A percentile compares a stretch with the other conserved stretches of the same genome.
Conservation (phyloP, 2,113 vertebrate genomes). For the Nipponia nippon region DNA sequence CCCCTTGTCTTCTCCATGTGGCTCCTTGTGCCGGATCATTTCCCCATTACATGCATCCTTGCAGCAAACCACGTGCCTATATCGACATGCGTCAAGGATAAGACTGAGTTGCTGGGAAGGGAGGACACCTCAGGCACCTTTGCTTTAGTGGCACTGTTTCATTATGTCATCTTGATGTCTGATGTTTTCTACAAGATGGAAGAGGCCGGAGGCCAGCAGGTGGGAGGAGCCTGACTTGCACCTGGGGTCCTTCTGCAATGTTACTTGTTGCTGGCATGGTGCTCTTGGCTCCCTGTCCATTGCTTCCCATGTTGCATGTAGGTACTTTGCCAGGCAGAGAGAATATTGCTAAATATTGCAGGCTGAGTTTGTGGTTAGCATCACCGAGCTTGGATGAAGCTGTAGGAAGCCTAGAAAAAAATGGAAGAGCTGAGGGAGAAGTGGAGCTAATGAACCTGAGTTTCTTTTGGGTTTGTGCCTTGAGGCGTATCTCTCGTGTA, state of each 20-base stretch:
- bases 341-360: background rate
- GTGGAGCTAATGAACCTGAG: background rate
- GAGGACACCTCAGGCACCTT: background rate
- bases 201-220: background rate
- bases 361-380: background rate
- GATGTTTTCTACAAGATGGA: background rate
- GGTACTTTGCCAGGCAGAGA: background rate
- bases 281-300: background rate
- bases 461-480: background rate
- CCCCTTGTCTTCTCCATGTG: background rate
- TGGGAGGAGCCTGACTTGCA: background rate
- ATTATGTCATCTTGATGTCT: background rate
- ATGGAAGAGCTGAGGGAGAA: background rate
- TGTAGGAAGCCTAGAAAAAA: background rate
- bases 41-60: fast-evolving
- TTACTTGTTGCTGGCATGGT: background rate
- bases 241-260: background rate
- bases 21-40: background rate
- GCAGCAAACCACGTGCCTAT: fast-evolving
- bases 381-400: background rate
- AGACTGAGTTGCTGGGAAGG: background rate
- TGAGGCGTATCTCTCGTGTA: fast-evolving
- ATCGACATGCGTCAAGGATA: background rate
- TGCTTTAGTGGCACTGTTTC: background rate
- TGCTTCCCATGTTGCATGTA: background rate